Base-by-base conservation (phyloP, 2,797 vertebrate genomes). In the Tokudaia muenninki region DNA sequence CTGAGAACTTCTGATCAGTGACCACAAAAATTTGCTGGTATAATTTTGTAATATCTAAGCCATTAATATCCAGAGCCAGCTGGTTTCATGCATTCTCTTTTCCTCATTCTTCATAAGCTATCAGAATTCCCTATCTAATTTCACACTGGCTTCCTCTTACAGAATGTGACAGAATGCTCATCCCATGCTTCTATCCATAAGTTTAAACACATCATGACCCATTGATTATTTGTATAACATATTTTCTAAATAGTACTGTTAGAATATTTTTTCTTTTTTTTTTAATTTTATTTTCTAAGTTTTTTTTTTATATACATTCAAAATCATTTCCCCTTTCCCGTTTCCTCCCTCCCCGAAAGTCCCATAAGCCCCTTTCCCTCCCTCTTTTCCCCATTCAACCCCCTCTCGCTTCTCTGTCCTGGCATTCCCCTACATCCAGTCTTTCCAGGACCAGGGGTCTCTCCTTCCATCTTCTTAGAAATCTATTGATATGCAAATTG, bases 111-210 rank as follows among this genome's bases (percentile, higher is more conserved):
- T 95, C 97, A 96, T 96, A 78, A 98, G 78, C 41, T 94, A 37
- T 37, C 50, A 81, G 88, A 87, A 86, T 92, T 93, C 50, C 34
- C 57, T 87, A 92, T 80, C 78, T 97, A 83, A 97, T 97, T 97
- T 97, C 93, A 97, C 92, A 95, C 72, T 94, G 81, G 78, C 81
- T 94, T 96, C 55, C 14, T 67, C 78, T 96, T 90, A 72, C 81
- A 22, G 81, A 84, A 93, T 94, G 94, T 88, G 84, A 95, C 67
- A 6, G 10, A 37, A 8, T 59, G 3, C 50, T 83, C 29, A 77
- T 78, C 50, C 61, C 78, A 44, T 21, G 55, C 74, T 93, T 47
- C 82, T 41, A n/a, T 63, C 1, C 61, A 61, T 89, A 89, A 96
- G 90, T 92, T 22, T 67, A 97, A 96, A 83, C 78, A 87, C 17